Percentiles rank a stretch among this genome's conserved stretches.
Evolutionary conservation across 2,113 vertebrate genomes (phyloP).

Genomic region (Spheniscus mendiculus): DNA sequence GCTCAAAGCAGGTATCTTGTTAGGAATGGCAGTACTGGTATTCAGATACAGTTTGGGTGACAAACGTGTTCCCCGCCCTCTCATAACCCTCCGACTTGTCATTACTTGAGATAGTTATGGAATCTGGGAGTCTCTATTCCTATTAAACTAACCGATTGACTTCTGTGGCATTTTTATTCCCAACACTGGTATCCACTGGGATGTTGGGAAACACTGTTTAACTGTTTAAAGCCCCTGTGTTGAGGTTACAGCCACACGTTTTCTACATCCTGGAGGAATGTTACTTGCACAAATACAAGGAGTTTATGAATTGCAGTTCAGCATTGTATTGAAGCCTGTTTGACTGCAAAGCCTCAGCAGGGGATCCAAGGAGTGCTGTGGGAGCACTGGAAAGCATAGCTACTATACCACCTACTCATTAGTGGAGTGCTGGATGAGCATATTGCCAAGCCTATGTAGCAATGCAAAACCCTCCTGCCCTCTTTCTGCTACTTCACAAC

Average conservation of each 20-base stretch:
- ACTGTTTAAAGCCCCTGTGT: neutral
- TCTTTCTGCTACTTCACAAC: neutral
- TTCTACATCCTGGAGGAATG: neutral
- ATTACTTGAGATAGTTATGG: neutral
- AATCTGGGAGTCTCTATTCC: neutral
- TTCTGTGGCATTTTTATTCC: neutral
- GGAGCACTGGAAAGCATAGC: neutral
- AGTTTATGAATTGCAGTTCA: neutral
- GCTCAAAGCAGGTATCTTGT: neutral
- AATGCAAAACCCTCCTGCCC: neutral
- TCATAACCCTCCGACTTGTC: rapidly evolving
- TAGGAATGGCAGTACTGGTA: neutral
- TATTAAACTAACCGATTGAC: neutral
- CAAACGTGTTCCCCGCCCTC: neutral
- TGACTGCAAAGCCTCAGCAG: neutral
- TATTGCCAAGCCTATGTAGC: neutral
- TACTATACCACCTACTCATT: neutral
- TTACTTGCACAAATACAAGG: neutral
- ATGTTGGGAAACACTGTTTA: neutral
- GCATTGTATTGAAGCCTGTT: neutral
- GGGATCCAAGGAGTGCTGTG: neutral
- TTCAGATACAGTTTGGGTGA: neutral
- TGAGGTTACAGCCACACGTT: neutral
- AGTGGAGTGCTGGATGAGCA: neutral
- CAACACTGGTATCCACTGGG: neutral